Evolutionary conservation across 1,140 invertebrate genomes (phyloP), one percentile per base, ranked within the genome.

Genomic region (Drosophila rufa): DNA sequence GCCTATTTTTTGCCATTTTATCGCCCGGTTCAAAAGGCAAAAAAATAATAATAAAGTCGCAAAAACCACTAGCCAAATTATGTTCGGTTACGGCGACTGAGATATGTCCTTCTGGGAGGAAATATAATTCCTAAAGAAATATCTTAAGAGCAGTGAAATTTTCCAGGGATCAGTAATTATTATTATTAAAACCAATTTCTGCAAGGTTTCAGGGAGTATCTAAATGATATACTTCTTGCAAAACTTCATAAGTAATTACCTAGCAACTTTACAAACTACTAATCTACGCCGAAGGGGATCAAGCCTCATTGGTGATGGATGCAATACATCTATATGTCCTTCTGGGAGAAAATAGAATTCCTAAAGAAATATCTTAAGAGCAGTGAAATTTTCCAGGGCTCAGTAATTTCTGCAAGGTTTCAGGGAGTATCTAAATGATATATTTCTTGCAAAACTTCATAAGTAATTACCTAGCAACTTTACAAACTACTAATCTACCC

Each of bases 11-110:
- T 58, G 69, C 74, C 27, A 9, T 65, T 87, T 89, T 86, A 86
- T 86, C 83, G 84, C 83, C 14, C 51, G 38, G 75, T 65, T 65
- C 70, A 79, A 87, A 87, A 83, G 67, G 80, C 71, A 82, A 62
- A 70, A 79, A 22, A 50, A 65, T 43, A 58, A 69, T 64, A 82
- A 87, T 70, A 83, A 78, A 76, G 47, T 76, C 57, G 75, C 78
- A 71, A 76, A 70, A 60, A 51, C 47, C 56, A 60, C 56, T 51
- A 68, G 50, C 22, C 53, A 53, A 78, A 60, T 19, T 27, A 15
- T n/a, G n/a, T 42, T 30, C 45, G 33, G 62, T 30, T 70, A 5
- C n/a, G 11, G 15, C 60, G 74, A 78, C 55, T 27, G 11, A 3
- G 3, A 27, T 2, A 67, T 76, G 58, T 57, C 40, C 74, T 76